Conservation (phyloP, 1,140 invertebrate genomes). For the Tetraneura akinire region DNA sequence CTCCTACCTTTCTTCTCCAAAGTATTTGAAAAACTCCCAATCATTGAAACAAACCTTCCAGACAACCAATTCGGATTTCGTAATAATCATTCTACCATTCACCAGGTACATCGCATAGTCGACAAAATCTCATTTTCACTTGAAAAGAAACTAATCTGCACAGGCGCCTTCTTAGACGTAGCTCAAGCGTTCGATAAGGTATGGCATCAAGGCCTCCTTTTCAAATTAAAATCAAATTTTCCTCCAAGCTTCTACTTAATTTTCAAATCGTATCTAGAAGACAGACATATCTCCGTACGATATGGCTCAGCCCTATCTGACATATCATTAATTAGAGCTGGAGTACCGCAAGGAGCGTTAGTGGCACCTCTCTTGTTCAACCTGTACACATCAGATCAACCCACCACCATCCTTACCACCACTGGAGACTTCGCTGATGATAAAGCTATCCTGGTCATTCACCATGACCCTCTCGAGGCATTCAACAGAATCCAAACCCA, state of each 20-base stretch:
- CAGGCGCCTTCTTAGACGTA: background rate
- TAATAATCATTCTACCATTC: background rate
- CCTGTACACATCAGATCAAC: too few species aligned
- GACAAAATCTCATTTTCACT: background rate
- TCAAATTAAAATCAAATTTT: background rate
- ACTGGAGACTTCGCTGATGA: too few species aligned
- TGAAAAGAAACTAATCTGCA: background rate
- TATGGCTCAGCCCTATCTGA: background rate
- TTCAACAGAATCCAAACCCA: too few species aligned
- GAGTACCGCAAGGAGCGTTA: too few species aligned
- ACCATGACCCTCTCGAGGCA: too few species aligned
- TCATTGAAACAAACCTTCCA: background rate
- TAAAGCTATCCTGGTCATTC: too few species aligned
- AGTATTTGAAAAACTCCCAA: background rate
- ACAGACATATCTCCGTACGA: conserved; percentile 24
- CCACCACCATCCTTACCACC: too few species aligned
- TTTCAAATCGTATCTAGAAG: background rate
- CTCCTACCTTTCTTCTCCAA: too few species aligned
- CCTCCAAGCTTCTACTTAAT: background rate
- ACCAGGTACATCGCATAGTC: background rate
- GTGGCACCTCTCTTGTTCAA: too few species aligned
- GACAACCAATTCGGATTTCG: background rate
- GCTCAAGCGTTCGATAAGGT: background rate
- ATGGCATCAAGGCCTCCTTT: background rate
- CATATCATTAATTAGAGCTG: too few species aligned